A percentile compares a stretch with the other conserved stretches of the same genome.
These are phyloP conservation scores for Cyclophora albipunctata DNA, from an alignment of 2,888 invertebrate genomes.

Conservation along the genomic window DNA sequence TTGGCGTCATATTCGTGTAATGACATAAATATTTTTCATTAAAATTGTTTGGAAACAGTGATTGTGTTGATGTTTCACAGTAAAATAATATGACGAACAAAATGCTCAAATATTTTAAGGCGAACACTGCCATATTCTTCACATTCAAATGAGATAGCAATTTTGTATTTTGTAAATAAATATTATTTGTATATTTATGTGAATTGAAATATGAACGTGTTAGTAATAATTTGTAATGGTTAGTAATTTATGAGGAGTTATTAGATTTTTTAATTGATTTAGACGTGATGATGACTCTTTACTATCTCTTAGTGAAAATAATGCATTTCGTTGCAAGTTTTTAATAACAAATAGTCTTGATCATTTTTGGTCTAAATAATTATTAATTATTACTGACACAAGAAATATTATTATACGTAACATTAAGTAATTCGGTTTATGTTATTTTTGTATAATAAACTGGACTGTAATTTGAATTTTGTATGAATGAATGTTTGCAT, in stretches of 20 bases:
- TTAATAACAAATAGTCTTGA: too few relatives aligned
- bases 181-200: conserved; percentile 41
- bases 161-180: conserved; percentile 22
- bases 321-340: too few relatives aligned
- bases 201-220: conserved; percentile 29
- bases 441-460: conserved; percentile 57
- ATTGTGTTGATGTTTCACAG: conserved; percentile 69
- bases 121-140: conserved; percentile 54
- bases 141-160: conserved; percentile 43
- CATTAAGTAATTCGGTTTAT: conserved; percentile 47
- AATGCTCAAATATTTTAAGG: conserved; percentile 72
- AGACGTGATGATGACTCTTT: not conserved
- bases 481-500: conserved; percentile 28
- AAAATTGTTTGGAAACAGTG: conserved; percentile 50
- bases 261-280: not conserved
- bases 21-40: conserved; percentile 6
- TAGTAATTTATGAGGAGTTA: conserved; percentile 17
- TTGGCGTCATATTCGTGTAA: not conserved
- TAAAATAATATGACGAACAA: conserved; percentile 48
- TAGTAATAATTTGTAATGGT: conserved; percentile 32
- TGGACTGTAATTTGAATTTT: conserved; percentile 52
- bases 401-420: conserved; percentile 26
- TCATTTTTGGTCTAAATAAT: not conserved
- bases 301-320: too few relatives aligned
- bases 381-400: conserved; percentile 35